Evolutionary conservation across 2,797 vertebrate genomes (phyloP).

Genomic region (Artibeus jamaicensis): DNA sequence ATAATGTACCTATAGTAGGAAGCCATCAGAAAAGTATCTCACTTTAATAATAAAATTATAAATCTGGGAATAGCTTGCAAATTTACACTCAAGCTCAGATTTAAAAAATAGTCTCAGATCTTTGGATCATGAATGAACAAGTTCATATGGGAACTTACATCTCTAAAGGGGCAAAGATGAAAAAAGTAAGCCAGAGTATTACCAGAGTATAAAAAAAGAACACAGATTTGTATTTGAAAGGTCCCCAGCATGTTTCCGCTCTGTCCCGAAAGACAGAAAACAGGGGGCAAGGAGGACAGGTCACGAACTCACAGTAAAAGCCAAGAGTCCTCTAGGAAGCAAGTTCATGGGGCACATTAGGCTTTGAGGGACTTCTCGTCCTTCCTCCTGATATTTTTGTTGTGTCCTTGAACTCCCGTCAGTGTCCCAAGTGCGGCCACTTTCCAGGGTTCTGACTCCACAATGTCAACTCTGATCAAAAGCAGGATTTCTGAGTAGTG

Average conservation of each 20-base stretch:
- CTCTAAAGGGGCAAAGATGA: neutral
- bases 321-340: neutral
- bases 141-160: neutral
- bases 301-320: neutral
- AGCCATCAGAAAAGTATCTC: neutral
- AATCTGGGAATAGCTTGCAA: neutral
- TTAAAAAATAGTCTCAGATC: neutral
- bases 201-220: neutral
- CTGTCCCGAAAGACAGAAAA: neutral
- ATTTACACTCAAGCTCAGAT: neutral
- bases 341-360: neutral
- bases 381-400: neutral
- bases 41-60: neutral
- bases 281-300: neutral
- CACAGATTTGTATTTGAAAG: neutral
- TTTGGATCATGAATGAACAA: neutral
- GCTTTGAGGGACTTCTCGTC: neutral
- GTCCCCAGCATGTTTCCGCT: neutral
- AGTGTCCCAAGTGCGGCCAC: conserved; percentile 56
- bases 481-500: conserved; percentile 50
- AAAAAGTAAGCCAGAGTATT: neutral
- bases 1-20: neutral
- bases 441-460: conserved; percentile 12
- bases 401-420: conserved; percentile 8
- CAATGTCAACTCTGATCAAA: neutral